Conservation (phyloP, 2,797 vertebrate genomes). For the Mus caroli region DNA sequence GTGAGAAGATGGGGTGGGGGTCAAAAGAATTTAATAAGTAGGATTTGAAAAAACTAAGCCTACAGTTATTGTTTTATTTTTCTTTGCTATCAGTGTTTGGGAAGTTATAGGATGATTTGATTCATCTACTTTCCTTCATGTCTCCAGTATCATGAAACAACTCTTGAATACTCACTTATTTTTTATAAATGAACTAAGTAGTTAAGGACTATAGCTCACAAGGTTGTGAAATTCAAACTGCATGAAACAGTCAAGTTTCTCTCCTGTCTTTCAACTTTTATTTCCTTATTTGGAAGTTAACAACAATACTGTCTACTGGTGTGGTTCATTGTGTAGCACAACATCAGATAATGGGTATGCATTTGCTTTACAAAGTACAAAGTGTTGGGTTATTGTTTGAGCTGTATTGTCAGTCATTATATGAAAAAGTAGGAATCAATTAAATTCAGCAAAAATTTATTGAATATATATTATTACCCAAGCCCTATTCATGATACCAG, state of each 20-base stretch:
- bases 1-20: no score
- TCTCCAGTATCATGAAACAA: background rate
- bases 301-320: background rate
- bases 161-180: background rate
- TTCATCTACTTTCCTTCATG: background rate
- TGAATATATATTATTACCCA: background rate
- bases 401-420: background rate
- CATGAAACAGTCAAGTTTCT: background rate
- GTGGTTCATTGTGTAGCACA: background rate
- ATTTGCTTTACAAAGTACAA: background rate
- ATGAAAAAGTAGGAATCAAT: background rate
- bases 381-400: background rate
- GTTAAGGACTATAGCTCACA: background rate
- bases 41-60: no score
- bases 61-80: background rate
- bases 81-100: background rate
- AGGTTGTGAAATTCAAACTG: slow-evolving; percentile 4
- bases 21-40: background rate
- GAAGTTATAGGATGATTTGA: background rate
- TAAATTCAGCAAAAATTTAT: background rate
- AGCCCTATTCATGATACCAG: background rate
- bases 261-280: background rate
- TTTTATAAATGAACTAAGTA: background rate
- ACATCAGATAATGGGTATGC: background rate
- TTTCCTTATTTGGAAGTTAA: background rate